Conservation (phyloP, 2,888 invertebrate genomes). For the Caenorhabditis sp. region DNA sequence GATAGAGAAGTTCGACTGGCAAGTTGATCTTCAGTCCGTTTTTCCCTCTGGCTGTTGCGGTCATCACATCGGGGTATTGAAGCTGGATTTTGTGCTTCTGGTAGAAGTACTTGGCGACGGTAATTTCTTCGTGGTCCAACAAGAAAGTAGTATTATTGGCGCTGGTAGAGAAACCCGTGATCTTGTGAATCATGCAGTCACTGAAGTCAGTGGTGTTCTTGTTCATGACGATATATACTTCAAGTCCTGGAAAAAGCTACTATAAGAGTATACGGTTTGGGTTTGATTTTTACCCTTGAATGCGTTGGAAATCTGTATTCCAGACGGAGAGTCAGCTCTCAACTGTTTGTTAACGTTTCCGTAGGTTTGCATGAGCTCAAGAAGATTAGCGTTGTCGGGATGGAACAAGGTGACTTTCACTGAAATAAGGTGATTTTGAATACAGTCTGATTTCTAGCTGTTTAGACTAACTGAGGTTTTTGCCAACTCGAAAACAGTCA, state of each 20-base stretch:
- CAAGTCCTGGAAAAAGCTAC: background rate
- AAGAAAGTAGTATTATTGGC: background rate
- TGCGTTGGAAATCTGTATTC: background rate
- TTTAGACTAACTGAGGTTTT: no score
- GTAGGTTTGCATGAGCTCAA: background rate
- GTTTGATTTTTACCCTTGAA: background rate
- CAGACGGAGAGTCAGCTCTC: background rate
- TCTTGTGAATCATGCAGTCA: background rate
- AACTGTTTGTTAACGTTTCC: background rate
- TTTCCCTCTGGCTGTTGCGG: background rate
- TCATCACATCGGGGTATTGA: background rate
- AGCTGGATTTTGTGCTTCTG: background rate
- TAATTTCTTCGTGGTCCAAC: background rate
- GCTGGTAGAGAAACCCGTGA: background rate
- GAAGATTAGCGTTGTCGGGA: background rate
- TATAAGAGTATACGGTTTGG: no score
- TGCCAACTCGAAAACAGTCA: no score
- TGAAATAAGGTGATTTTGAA: no score
- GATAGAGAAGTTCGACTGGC: constrained; percentile 8
- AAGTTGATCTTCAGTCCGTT: background rate
- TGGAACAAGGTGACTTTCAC: constrained; percentile 26
- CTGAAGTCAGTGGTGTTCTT: background rate
- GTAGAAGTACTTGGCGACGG: background rate
- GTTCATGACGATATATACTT: background rate
- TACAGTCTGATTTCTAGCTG: no score